Percentiles rank a stretch among this genome's conserved stretches.
Conservation (phyloP, 2,113 vertebrate genomes). For the Paedocypris sp. region DNA sequence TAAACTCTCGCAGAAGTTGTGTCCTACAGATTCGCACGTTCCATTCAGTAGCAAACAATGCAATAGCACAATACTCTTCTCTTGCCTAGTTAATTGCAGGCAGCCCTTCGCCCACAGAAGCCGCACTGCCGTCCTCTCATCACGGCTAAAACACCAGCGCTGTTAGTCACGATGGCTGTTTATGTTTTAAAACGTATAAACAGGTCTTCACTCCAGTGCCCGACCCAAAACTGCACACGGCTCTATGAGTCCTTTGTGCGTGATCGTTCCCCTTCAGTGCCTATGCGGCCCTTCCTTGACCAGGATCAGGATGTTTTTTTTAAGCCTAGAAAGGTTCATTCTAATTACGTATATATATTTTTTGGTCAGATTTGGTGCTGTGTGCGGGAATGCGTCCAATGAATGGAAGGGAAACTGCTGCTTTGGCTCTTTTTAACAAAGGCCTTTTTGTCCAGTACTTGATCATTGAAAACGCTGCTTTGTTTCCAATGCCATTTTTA, state of each 20-base stretch:
- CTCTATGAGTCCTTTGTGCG: not conserved
- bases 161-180: slow-evolving; percentile 10
- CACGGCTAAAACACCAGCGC: slow-evolving; percentile 2
- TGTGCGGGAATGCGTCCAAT: not conserved
- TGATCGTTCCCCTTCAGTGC: not conserved
- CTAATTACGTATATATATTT: too few relatives aligned
- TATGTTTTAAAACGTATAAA: slow-evolving; percentile 18
- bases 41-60: slow-evolving; percentile 1
- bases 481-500: not conserved
- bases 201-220: slow-evolving; percentile 15
- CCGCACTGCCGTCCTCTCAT: not conserved
- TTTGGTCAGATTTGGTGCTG: not conserved
- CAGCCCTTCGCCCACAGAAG: not conserved
- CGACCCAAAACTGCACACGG: not conserved
- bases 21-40: not conserved
- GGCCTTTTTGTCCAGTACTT: not conserved
- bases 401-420: slow-evolving; percentile 3
- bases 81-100: not conserved
- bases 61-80: not conserved
- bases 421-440: not conserved
- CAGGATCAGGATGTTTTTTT: too few relatives aligned
- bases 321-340: too few relatives aligned
- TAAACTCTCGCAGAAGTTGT: not conserved
- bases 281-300: too few relatives aligned
- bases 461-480: not conserved